These are phyloP conservation scores for Tragelaphus scriptus DNA, from an alignment of 2,113 vertebrate species.

Conservation along the genomic window DNA sequence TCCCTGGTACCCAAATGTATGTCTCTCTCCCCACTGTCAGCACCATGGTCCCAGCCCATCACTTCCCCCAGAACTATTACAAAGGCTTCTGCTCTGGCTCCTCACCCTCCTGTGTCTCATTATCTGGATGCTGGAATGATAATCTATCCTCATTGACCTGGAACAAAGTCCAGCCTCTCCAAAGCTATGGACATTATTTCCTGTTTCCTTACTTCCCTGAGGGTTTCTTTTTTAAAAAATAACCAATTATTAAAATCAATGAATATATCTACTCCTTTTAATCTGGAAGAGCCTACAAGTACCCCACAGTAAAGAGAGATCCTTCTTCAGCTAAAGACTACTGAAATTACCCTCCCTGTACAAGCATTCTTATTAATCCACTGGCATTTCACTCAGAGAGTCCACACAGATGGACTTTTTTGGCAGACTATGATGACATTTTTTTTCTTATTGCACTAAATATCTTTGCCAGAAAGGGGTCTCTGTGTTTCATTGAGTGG, in stretches of 20 bases:
- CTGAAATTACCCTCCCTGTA: background rate
- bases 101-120: background rate
- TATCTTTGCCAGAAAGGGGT: background rate
- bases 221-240: background rate
- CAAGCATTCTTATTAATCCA: background rate
- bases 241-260: background rate
- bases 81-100: too few species aligned
- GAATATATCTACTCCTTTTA: background rate
- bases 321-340: background rate
- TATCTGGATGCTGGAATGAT: background rate
- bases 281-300: background rate
- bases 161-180: background rate
- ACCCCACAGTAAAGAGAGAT: background rate
- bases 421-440: conserved; percentile 7
- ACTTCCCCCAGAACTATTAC: background rate
- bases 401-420: background rate
- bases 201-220: background rate
- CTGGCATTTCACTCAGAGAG: background rate
- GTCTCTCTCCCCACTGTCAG: background rate
- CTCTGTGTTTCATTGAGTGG: conserved; percentile 8
- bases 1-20: background rate
- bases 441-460: conserved; percentile 13
- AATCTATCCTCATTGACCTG: background rate
- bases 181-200: background rate
- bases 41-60: background rate